Percentiles rank a stretch among this genome's conserved stretches.
Evolutionary conservation across 2,113 vertebrate species (phyloP).

Genomic region (Sitta europaea): DNA sequence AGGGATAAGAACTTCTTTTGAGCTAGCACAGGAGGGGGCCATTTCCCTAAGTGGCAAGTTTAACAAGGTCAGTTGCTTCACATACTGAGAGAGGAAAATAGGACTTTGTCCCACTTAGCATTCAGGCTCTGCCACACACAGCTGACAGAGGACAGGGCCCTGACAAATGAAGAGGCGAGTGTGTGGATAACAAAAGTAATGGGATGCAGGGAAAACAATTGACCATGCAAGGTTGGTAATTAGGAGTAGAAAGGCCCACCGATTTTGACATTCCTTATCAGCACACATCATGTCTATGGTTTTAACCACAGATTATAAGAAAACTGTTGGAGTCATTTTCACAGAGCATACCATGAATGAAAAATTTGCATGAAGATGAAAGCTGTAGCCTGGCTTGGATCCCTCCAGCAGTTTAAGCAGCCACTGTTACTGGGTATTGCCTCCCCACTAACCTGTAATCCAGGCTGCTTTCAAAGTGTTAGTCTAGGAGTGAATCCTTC

Average conservation of each 20-base stretch:
- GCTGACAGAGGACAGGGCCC: constrained; percentile 18
- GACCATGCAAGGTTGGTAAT: neutral
- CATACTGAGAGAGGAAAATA: neutral
- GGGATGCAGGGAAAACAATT: constrained; percentile 21
- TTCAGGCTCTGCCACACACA: neutral
- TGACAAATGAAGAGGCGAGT: neutral
- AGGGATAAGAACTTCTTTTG: constrained; percentile 26
- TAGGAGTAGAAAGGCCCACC: neutral
- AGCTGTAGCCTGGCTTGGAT: neutral
- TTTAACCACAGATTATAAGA: neutral
- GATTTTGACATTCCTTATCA: neutral
- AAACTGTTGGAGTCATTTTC: neutral
- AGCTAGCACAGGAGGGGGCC: constrained; percentile 26
- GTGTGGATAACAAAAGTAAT: neutral
- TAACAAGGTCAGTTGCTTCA: constrained; percentile 14
- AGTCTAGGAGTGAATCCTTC: neutral
- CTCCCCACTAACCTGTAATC: neutral
- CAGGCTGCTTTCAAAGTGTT: neutral
- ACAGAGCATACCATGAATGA: neutral
- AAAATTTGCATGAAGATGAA: neutral
- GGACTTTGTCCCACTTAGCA: neutral
- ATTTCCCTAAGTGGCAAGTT: neutral
- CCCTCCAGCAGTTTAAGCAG: neutral
- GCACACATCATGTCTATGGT: neutral
- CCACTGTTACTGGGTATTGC: neutral